Evolutionary conservation across 2,888 invertebrate species (phyloP).

Genomic region (Yponomeuta cagnagella): DNA sequence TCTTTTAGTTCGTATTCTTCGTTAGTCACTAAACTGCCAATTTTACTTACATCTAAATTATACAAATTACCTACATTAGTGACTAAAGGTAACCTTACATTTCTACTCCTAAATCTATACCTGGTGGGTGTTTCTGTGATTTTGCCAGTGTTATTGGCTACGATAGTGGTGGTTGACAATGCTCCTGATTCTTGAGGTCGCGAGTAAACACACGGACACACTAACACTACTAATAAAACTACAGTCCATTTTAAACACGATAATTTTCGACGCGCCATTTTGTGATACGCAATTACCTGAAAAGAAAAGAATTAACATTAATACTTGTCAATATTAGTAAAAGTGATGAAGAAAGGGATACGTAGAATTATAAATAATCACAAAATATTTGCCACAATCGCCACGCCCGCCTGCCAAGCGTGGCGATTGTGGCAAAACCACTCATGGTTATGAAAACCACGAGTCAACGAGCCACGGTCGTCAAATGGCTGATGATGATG

Average conservation of each 20-base stretch:
- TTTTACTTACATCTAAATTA: conserved; percentile 14
- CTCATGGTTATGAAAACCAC: no score
- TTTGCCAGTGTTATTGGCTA: conserved; percentile 36
- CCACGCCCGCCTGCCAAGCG: no score
- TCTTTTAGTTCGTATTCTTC: neutral
- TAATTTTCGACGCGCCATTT: conserved; percentile 64
- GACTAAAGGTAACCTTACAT: conserved; percentile 33
- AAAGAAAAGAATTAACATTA: conserved; percentile 37
- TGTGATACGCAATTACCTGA: conserved; percentile 52
- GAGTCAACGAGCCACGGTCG: no score
- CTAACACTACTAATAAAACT: conserved; percentile 56
- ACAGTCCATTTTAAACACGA: conserved; percentile 62
- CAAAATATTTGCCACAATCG: no score
- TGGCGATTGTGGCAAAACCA: no score
- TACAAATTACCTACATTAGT: conserved; percentile 23
- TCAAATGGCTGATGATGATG: no score
- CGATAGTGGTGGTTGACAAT: conserved; percentile 25
- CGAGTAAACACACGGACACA: conserved; percentile 48
- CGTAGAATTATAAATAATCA: neutral
- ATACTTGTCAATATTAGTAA: neutral
- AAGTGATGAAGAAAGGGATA: neutral
- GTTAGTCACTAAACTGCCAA: neutral
- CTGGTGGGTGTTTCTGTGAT: conserved; percentile 51
- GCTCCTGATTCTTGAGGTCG: conserved; percentile 52
- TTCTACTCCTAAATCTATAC: conserved; percentile 40